Base-by-base conservation (phyloP, 2,113 vertebrate species). In the Forbesichthys agassizii region DNA sequence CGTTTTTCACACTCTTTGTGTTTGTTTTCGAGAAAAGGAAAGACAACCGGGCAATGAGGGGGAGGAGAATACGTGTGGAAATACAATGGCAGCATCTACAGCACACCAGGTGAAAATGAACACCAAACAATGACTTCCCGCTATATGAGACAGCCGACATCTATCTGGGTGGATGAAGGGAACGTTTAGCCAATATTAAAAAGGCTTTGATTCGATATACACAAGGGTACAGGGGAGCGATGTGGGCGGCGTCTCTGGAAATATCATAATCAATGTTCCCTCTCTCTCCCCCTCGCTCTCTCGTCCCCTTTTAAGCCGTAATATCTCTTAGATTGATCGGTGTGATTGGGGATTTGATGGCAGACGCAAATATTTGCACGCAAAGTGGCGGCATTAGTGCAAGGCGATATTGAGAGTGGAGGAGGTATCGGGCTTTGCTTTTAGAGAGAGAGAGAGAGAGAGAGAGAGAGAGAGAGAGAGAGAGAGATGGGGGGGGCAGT, bases 311-410 rank as follows among this genome's bases (percentile, higher is more conserved):
- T 77, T 66, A 49, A 46, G 74, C 14, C 68, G 78, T 83, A 86
- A 91, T 91, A 90, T 86, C 78, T 65, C 68, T 7, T 33, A 80
- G 77, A 91, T 86, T 85, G 83, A 87, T 90, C 75, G 56, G 75
- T 67, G 69, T 78, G 80, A 86, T 86, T 75, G 69, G 61, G 78
- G 86, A 84, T 89, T 87, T 78, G 79, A 78, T 47, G 16, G 81
- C 79, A 84, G 78, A 82, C 82, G 90, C 85, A 85, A 89, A 90
- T 91, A 91, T 93, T 90, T 93, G 88, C 84, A 83, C 79, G 82
- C 74, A 75, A 87, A 81, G 70, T 76, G 85, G 75, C 66, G 73
- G 82, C 56, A 84, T 87, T 84, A 88, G 67, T 55, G 69, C 64
- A 68, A 12, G 56, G 62, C 75, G 71, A 80, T 90, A 88, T 83